Evolutionary conservation across 2,113 vertebrate species (phyloP).

Genomic region (Perca schrenkii): DNA sequence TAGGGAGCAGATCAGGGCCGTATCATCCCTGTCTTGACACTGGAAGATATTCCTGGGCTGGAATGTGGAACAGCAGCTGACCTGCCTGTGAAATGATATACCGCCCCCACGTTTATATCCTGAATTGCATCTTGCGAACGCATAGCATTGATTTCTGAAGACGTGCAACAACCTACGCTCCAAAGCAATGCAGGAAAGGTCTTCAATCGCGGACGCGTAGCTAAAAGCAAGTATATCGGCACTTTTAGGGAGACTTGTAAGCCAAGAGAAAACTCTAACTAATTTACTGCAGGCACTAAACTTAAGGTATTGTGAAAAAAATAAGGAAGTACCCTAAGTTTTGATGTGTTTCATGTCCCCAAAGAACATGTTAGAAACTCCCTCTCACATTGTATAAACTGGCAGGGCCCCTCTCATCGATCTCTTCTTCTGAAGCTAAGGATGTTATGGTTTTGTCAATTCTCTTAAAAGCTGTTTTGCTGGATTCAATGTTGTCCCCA

Average conservation of each 20-base stretch:
- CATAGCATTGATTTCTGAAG: too few relatives aligned
- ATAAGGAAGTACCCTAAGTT: conserved; percentile 3
- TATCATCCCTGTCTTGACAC: too few relatives aligned
- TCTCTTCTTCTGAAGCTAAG: conserved; percentile 31
- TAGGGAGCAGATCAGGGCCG: too few relatives aligned
- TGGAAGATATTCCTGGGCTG: too few relatives aligned
- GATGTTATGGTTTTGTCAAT: conserved; percentile 44
- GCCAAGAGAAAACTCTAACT: conserved; percentile 7
- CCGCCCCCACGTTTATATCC: too few relatives aligned
- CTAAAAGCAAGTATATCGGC: too few relatives aligned
- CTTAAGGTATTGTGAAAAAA: conserved; percentile 14
- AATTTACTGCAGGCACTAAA: conserved; percentile 41
- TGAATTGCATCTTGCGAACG: too few relatives aligned
- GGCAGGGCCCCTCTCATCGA: conserved; percentile 25
- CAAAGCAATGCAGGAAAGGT: too few relatives aligned
- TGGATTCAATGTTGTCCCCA: not conserved
- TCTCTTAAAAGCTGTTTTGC: conserved; percentile 50
- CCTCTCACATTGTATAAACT: conserved; percentile 19
- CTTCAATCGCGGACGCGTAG: too few relatives aligned
- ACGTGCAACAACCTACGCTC: too few relatives aligned
- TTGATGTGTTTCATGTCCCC: conserved; percentile 28
- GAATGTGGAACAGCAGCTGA: too few relatives aligned
- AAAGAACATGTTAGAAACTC: conserved; percentile 9
- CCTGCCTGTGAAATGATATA: too few relatives aligned
- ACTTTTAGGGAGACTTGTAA: not conserved